Base-by-base conservation (phyloP, 2,888 invertebrate genomes). In the Dicyrtoma fusca region DNA sequence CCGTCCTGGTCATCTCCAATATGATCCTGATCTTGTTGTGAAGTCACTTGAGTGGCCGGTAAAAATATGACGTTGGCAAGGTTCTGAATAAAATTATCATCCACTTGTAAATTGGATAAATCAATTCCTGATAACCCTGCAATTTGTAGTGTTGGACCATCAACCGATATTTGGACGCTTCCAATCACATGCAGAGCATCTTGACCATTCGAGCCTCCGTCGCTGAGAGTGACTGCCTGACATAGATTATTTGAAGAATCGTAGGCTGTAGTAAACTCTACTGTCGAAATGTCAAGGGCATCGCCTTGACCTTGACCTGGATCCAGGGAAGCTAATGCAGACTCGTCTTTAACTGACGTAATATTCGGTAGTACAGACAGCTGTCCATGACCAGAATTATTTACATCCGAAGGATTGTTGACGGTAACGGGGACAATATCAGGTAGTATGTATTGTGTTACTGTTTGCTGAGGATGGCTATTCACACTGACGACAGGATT, bases 41-140 rank as follows among this genome's bases (percentile, higher is more conserved):
- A 75, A 66, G 82, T 70, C 10, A 82, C 82, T 14, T 59, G n/a
- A 44, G 42, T 17, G 6, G 55, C 34, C 74, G 83, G 83, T 17
- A 83, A 81, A 25, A 83, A 82, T 57, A 82, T 81, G 73, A 82
- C 82, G 53, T 81, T 82, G 69, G 75, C 79, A 68, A 85, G 78
- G 77, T 84, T 85, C 76, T 85, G 85, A 34, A 85, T 78, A 10
- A 86, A 79, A 49, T 83, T 82, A 10, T 86, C 85, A 72, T 86
- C 86, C 8, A 86, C 84, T 74, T 85, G 85, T 4, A 85, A 77
- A 1, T 84, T 81, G 79, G 86, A 86, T 14, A 86, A 81, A 75
- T 85, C 85, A 1, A 85, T 79, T 0, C 84, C 83, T 0, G 83
- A 79, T 23, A 85, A 82, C 74, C 84, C 84, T 53, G 85, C 81